Base-by-base conservation (phyloP, 2,113 vertebrate species). In the Amazona vittata region DNA sequence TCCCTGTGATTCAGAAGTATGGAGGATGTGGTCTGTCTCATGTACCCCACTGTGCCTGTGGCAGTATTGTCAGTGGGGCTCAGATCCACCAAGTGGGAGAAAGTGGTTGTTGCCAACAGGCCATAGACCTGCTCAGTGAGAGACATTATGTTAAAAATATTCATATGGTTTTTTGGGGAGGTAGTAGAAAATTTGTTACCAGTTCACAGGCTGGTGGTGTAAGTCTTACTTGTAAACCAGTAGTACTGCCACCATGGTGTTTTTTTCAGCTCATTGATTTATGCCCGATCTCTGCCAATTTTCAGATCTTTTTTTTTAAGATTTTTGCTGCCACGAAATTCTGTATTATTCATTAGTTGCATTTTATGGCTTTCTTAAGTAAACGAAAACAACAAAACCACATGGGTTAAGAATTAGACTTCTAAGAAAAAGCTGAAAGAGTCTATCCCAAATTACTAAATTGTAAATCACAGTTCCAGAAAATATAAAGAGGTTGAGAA, bases 71-170 rank as follows among this genome's bases (percentile, higher is more conserved):
- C n/a, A 75, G 26, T n/a, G 55, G 60, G 35, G 43, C 69, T 86
- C 10, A 15, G 31, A 43, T 19, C 37, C 0, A 0, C n/a, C 2
- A 3, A 20, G 20, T 14, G 25, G 22, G 19, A 67, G 31, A 60
- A 14, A 0, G 0, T 6, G 14, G 10, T 43, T 57, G 35, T 49
- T 8, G 59, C 28, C 22, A 80, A 44, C 31, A 37, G 71, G 6
- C 29, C 39, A 9, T 37, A 22, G 7, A 28, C 43, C 43, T 82
- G 46, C 55, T 78, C 0, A 1, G 29, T 76, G 39, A 26, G 63
- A 35, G 50, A n/a, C 7, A 13, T 11, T 31, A 6, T 2, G 0
- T 59, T 74, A 29, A 6, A 57, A 71, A 10, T 12, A 29, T 62
- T 70, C 50, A 3, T 28, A 4, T 15, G 46, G n/a, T 5, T n/a